Conservation (phyloP, 2,113 vertebrate species). For the Sus scrofa region DNA sequence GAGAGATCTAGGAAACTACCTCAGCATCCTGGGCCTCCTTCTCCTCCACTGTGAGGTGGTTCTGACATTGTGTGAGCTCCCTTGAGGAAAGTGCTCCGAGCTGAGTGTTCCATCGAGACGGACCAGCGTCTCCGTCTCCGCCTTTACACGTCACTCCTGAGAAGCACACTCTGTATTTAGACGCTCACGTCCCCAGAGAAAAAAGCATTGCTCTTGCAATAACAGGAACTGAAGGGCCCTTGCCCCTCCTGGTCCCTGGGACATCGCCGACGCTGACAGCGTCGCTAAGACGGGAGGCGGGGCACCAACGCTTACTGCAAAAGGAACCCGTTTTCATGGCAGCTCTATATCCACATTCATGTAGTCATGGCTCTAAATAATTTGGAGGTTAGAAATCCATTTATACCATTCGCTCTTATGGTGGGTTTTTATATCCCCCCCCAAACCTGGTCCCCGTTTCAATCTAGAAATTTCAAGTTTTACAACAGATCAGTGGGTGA, state of each 20-base stretch:
- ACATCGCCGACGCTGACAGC: accelerated
- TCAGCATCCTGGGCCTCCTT: background rate
- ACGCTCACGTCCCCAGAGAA: background rate
- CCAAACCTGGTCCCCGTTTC: slow-evolving; percentile 69
- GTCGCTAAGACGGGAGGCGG: background rate
- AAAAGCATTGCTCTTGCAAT: background rate
- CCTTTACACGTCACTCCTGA: background rate
- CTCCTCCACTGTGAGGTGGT: background rate
- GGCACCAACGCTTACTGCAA: background rate
- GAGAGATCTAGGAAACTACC: background rate
- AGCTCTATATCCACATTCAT: slow-evolving; percentile 10
- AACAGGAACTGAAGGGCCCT: accelerated
- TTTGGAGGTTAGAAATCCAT: slow-evolving; percentile 54
- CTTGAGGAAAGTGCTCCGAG: accelerated
- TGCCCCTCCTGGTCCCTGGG: accelerated
- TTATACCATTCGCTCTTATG: slow-evolving; percentile 48
- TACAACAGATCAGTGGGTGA: slow-evolving; percentile 77
- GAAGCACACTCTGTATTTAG: background rate
- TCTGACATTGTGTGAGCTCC: accelerated
- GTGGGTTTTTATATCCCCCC: slow-evolving; percentile 64
- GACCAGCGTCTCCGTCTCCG: accelerated
- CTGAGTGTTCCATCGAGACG: accelerated
- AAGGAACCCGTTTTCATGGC: background rate
- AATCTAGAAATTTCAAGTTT: slow-evolving; percentile 81
- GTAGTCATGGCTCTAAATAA: slow-evolving; percentile 71